Evolutionary conservation across 1,140 invertebrate species (phyloP), one percentile per base, ranked within the genome.

Genomic region (Drosophila sucinea): DNA sequence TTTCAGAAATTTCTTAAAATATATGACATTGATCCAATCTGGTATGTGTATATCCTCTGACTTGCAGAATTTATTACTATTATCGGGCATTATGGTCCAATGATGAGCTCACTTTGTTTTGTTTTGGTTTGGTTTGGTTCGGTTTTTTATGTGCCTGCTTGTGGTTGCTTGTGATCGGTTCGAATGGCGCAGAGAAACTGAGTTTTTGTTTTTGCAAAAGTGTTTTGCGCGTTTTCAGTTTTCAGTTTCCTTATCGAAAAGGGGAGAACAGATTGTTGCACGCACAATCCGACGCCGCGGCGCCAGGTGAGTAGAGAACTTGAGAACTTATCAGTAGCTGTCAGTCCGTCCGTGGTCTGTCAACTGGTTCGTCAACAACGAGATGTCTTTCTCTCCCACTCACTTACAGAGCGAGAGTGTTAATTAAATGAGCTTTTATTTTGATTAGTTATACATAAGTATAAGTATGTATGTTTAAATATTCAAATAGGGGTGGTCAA

Each of bases 1-100:
- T 29, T 90, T 90, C 1, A 91, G 73, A 23, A 91, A 57, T 33
- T 83, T 79, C 61, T 91, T 81, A 23, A 91, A 91, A 47, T 91
- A 91, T 8, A 79, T 41, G 25, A 63, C 85, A 60, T 90, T 91
- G 47, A 91, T 78, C 90, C 90, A 91, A 30, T 60, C 72, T 23
- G 90, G 90, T 76, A 91, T 91, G 29, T 77, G 67, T 11, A 91
- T 73, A 58, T 90, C 66, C 23, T 73, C 73, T 57, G 67, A 78
- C 30, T 64, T 72, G 64, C 77, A 66, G 25, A 91, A 91, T 44
- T 91, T 91, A 44, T 77, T 78, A 67, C 90, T 91, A 56, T 91
- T 91, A 84, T 91, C 90, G 33, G 90, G 90, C 90, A 91, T 91
- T 64, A 5, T 74, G 73, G 29, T 38, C n/a, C 17, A 44, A 60